phyloP scores from a whole-genome alignment of 2,888 invertebrate genomes.

The Campoletis raptor region DNA sequence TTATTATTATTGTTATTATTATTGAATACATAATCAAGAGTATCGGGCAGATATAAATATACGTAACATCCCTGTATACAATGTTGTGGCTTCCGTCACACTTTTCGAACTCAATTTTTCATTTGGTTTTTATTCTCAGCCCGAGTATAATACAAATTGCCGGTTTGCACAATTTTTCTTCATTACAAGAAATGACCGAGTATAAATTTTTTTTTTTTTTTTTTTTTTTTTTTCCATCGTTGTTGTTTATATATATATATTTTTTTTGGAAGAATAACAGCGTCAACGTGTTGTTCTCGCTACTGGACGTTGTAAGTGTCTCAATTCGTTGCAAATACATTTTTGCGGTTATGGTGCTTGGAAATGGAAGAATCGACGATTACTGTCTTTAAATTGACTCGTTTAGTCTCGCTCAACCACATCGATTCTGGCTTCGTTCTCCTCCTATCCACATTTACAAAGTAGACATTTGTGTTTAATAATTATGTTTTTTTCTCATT shows the following conservation, averaged over 20 bases:
- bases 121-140: not conserved
- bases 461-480: not conserved
- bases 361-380: conserved; percentile 32
- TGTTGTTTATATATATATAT: not conserved
- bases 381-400: conserved; percentile 38
- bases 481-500: not conserved
- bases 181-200: not conserved
- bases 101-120: conserved; percentile 2
- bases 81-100: conserved; percentile 29
- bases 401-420: conserved; percentile 20
- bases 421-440: not conserved
- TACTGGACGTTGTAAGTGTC: conserved; percentile 16
- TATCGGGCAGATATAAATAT: not conserved
- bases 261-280: not conserved
- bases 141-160: conserved; percentile 40
- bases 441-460: not conserved
- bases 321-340: conserved; percentile 45
- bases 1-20: conserved; percentile 20
- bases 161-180: conserved; percentile 26
- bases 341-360: conserved; percentile 41
- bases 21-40: not conserved
- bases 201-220: not conserved
- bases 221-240: too few relatives aligned
- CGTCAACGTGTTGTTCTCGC: conserved; percentile 27
- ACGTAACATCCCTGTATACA: not conserved